These are phyloP conservation scores for Micoletzkya japonica DNA, from an alignment of 2,888 invertebrate genomes.

Conservation along the genomic window DNA sequence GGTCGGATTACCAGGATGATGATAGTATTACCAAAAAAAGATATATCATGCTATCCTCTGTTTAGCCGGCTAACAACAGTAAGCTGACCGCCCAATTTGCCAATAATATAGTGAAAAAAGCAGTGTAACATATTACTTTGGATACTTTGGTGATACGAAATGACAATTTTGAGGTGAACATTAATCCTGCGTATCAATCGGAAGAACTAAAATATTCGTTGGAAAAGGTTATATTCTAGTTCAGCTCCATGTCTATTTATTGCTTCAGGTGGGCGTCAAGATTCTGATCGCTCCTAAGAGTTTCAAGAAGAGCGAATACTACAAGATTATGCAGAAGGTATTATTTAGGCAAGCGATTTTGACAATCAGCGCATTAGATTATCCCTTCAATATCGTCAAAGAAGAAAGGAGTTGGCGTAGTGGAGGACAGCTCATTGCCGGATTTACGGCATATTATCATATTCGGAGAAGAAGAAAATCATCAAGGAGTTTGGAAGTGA, in stretches of 20 bases:
- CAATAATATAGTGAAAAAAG: no score
- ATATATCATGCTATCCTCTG: no score
- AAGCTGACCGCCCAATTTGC: no score
- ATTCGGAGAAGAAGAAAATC: slow-evolving; percentile 51
- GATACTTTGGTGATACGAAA: no score
- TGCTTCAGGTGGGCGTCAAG: slow-evolving; percentile 68
- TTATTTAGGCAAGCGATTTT: background rate
- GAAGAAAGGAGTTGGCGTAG: slow-evolving; percentile 39
- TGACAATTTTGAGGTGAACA: no score
- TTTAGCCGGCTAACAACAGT: no score
- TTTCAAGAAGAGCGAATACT: slow-evolving; percentile 74
- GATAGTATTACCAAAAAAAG: no score
- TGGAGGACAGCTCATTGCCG: slow-evolving; percentile 44
- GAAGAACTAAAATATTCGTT: background rate
- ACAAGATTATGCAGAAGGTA: slow-evolving; percentile 62
- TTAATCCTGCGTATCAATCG: slow-evolving; percentile 1
- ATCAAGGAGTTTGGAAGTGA: slow-evolving; percentile 26
- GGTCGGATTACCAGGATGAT: no score
- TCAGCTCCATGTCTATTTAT: no score
- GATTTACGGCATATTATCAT: slow-evolving; percentile 70
- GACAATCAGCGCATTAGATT: slow-evolving; percentile 29
- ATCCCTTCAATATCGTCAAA: slow-evolving; percentile 47
- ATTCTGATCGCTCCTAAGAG: slow-evolving; percentile 73
- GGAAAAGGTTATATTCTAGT: background rate
- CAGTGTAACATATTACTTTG: no score